Conservation (phyloP, 2,888 invertebrate genomes). For the Clostera curtula region DNA sequence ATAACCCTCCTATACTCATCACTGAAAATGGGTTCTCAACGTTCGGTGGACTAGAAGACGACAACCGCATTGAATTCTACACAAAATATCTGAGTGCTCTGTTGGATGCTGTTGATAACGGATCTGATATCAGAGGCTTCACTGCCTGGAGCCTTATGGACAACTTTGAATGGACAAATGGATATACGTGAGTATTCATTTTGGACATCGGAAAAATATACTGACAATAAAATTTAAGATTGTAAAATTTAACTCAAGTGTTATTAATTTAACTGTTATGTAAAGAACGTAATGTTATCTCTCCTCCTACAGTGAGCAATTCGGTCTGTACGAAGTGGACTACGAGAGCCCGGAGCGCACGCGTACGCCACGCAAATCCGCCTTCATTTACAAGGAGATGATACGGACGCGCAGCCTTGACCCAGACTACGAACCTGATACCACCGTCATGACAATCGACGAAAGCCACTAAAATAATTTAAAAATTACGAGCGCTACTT, state of each 20-base stretch:
- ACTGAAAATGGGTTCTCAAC: constrained; percentile 77
- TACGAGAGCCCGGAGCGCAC: constrained; percentile 71
- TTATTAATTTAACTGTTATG: no score
- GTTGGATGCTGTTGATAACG: constrained; percentile 47
- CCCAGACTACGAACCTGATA: constrained; percentile 26
- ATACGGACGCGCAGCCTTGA: constrained; percentile 42
- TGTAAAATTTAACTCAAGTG: no score
- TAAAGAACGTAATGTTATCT: no score
- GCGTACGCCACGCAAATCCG: constrained; percentile 77
- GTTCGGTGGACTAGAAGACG: constrained; percentile 57
- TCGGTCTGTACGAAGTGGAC: constrained; percentile 78
- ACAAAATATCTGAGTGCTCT: not conserved
- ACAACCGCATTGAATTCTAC: constrained; percentile 21
- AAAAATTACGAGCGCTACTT: no score
- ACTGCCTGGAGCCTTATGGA: constrained; percentile 76
- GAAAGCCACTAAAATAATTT: constrained; percentile 28
- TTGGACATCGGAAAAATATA: no score
- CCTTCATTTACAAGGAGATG: constrained; percentile 61
- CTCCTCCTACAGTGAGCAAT: constrained; percentile 20
- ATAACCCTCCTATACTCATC: constrained; percentile 72
- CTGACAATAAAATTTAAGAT: no score
- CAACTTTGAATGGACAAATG: constrained; percentile 74
- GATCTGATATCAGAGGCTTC: constrained; percentile 58
- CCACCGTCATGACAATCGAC: constrained; percentile 24
- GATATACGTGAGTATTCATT: constrained; percentile 62